A percentile compares a stretch with the other conserved stretches of the same genome.
phyloP scores from a whole-genome alignment of 2,888 invertebrate genomes.

The Magallana nippona region DNA sequence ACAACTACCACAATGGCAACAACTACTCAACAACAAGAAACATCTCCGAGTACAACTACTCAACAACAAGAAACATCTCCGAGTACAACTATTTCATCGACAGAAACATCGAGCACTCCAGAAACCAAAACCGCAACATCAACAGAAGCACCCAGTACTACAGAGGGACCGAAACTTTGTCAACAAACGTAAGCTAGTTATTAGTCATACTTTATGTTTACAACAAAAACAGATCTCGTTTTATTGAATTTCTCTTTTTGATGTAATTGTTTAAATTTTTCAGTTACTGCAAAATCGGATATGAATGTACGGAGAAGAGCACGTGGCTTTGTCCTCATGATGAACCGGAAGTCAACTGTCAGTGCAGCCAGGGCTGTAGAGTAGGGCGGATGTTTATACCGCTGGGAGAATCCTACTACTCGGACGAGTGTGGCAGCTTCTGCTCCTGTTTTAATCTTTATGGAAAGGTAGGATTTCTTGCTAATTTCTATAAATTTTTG shows the following conservation, averaged over 20 bases:
- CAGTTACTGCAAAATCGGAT: conserved; percentile 38
- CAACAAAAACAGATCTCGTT: background rate
- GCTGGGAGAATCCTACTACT: conserved; percentile 30
- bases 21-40: background rate
- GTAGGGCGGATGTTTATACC: conserved; percentile 36
- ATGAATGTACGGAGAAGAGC: conserved; percentile 23
- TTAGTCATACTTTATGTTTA: background rate
- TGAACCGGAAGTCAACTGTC: background rate
- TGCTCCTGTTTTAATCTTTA: conserved; percentile 37
- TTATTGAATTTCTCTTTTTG: background rate
- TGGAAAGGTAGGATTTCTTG: conserved; percentile 28
- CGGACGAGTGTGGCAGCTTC: conserved; percentile 43
- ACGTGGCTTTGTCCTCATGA: conserved; percentile 8
- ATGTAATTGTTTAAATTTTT: background rate
- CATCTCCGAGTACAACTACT: background rate
- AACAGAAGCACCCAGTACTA: background rate
- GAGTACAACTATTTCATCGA: background rate
- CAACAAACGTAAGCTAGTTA: background rate
- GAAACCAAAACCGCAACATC: background rate
- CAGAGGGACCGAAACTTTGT: background rate
- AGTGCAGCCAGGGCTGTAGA: conserved; percentile 34
- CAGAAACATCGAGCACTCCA: background rate
- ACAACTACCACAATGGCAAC: background rate
- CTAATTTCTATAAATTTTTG: background rate
- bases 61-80: background rate